Evolutionary conservation across 2,113 vertebrate genomes (phyloP).

Genomic region (Plectropomus leopardus): DNA sequence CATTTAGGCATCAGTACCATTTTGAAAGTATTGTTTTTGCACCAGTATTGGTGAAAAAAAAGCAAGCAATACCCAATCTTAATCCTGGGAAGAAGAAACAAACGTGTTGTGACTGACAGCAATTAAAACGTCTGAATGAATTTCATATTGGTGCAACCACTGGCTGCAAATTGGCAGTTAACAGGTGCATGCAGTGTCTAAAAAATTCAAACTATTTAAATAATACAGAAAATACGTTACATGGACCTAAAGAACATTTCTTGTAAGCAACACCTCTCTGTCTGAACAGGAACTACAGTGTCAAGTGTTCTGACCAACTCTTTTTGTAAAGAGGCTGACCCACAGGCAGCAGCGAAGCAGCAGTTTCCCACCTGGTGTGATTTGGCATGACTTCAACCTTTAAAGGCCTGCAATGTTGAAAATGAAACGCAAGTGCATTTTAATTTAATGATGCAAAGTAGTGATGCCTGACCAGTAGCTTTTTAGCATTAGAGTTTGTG

Average conservation of each 20-base stretch:
- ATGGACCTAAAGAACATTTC: not conserved
- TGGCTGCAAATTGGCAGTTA: not conserved
- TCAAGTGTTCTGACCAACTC: not conserved
- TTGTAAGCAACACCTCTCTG: not conserved
- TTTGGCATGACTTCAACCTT: not conserved
- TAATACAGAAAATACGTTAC: not conserved
- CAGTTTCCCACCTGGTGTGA: not conserved
- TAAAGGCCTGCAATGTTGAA: not conserved
- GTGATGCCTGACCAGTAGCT: not conserved
- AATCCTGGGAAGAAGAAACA: too few relatives aligned
- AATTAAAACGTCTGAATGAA: not conserved
- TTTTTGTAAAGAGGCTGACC: not conserved
- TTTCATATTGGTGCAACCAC: not conserved
- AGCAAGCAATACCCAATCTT: too few relatives aligned
- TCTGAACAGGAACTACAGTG: not conserved
- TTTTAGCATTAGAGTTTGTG: not conserved
- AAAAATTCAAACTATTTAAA: not conserved
- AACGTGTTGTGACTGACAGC: not conserved
- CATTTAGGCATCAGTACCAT: too few relatives aligned
- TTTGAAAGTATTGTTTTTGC: too few relatives aligned
- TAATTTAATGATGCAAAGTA: not conserved
- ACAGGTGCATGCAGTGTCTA: not conserved
- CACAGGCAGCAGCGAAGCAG: not conserved
- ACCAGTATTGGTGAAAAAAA: too few relatives aligned
- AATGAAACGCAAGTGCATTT: slow-evolving; percentile 49